Evolutionary conservation across 2,797 vertebrate species (phyloP).

Genomic region (Ispidina picta): DNA sequence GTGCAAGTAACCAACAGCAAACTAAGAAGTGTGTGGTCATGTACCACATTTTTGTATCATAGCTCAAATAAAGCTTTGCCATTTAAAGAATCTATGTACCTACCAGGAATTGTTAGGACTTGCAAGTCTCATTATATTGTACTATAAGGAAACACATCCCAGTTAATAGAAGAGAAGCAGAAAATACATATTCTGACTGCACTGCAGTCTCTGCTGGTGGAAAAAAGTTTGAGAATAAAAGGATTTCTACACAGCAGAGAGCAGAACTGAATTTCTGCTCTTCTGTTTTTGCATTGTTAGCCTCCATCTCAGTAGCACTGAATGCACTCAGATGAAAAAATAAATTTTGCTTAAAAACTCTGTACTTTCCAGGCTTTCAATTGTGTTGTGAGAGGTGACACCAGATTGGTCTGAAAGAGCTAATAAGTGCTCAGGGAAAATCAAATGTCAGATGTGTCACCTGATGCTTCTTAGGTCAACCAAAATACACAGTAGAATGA

Average conservation of each 20-base stretch:
- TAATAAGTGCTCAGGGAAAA: background rate
- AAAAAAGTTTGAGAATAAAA: background rate
- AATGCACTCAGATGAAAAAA: background rate
- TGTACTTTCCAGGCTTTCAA: background rate
- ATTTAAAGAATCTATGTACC: background rate
- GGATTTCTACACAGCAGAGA: background rate
- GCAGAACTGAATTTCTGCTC: background rate
- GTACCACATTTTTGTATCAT: background rate
- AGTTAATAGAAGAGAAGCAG: background rate
- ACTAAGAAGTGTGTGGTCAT: accelerated
- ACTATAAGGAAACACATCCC: background rate
- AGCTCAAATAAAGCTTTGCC: background rate
- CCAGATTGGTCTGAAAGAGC: background rate
- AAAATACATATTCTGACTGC: background rate
- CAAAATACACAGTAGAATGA: background rate
- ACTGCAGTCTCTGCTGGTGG: background rate
- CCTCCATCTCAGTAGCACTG: background rate
- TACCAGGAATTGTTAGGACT: background rate
- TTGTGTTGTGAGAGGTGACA: accelerated
- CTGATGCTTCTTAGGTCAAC: background rate
- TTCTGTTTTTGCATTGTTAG: background rate
- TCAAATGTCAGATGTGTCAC: background rate
- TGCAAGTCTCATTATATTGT: background rate
- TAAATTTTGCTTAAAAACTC: background rate
- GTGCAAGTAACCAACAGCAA: background rate